These are phyloP conservation scores for Acinonyx jubatus DNA, from an alignment of 2,113 vertebrate species.

Conservation along the genomic window DNA sequence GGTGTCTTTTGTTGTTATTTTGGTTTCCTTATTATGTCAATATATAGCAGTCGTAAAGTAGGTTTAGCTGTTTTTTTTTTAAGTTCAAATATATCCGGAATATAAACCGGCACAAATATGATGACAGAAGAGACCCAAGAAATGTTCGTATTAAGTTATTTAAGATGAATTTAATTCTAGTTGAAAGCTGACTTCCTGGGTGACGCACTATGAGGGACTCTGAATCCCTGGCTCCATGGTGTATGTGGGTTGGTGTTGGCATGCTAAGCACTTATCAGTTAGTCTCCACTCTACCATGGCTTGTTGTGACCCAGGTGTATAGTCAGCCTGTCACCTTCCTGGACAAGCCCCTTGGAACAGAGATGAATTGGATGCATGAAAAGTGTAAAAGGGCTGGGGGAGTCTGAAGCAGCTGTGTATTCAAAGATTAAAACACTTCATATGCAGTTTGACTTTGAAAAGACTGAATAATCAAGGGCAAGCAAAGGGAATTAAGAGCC, in stretches of 20 bases:
- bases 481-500: neutral
- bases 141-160: neutral
- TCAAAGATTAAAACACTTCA: neutral
- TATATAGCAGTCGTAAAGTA: neutral
- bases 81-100: neutral
- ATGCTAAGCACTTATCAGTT: neutral
- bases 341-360: neutral
- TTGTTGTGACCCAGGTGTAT: neutral
- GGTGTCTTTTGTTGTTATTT: slow-evolving; percentile 14
- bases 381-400: neutral
- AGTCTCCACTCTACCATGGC: neutral
- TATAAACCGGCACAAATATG: neutral
- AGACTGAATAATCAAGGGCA: neutral
- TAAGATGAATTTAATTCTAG: neutral
- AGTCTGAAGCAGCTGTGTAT: neutral
- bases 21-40: neutral
- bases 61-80: neutral
- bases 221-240: neutral
- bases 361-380: neutral
- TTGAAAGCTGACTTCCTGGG: neutral
- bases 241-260: neutral
- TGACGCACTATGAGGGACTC: neutral
- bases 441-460: neutral
- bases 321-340: neutral
- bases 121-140: neutral